These are phyloP conservation scores for Gavialis gangeticus DNA, from an alignment of 2,113 vertebrate species.

Conservation along the genomic window DNA sequence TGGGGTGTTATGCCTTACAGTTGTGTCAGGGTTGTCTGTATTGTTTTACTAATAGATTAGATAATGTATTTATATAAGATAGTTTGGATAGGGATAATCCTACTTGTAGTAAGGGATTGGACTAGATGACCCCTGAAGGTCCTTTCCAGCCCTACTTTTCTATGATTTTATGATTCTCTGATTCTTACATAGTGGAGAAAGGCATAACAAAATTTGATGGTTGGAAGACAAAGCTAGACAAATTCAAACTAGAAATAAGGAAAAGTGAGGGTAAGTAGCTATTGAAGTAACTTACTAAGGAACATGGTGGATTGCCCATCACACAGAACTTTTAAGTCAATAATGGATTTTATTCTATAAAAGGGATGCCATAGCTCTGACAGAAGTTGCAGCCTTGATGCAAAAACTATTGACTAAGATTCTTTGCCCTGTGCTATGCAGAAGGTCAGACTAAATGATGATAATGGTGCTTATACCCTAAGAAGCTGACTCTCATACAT, in stretches of 20 bases:
- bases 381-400: background rate
- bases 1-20: no score
- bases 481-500: background rate
- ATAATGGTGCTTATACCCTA: background rate
- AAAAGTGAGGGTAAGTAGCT: background rate
- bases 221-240: background rate
- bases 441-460: background rate
- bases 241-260: background rate
- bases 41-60: no score
- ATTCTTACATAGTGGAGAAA: background rate
- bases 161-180: no score
- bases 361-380: background rate
- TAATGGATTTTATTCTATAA: background rate
- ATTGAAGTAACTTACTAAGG: background rate
- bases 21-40: no score
- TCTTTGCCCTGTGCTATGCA: background rate
- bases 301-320: background rate
- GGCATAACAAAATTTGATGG: background rate
- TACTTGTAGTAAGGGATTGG: no score
- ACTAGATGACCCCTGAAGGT: no score
- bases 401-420: background rate
- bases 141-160: no score
- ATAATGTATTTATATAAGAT: no score
- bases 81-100: no score
- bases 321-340: background rate